Conservation (phyloP, 2,797 vertebrate genomes). For the Chrysocyon brachyurus region DNA sequence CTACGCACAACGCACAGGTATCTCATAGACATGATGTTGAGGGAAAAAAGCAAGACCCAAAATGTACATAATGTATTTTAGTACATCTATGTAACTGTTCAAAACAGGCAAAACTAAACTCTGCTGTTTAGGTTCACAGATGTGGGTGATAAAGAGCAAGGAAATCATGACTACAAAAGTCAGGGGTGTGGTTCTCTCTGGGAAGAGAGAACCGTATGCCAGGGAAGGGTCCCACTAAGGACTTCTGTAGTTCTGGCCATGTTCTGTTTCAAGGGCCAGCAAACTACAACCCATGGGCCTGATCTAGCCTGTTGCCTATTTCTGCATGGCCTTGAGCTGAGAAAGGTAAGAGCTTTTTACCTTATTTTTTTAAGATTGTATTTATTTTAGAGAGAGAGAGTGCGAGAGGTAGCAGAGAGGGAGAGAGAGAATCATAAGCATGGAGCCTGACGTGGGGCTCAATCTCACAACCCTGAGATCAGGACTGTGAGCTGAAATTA, state of each 20-base stretch:
- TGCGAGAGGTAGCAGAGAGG: background rate
- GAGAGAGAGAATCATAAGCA: background rate
- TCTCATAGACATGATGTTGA: background rate
- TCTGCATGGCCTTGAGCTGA: background rate
- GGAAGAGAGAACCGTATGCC: background rate
- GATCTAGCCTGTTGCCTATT: background rate
- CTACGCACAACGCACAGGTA: background rate
- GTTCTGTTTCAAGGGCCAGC: background rate
- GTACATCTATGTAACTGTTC: background rate
- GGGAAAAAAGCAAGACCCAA: background rate
- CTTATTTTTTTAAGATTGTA: background rate
- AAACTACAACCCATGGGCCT: background rate
- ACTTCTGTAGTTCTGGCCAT: background rate
- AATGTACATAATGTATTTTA: background rate
- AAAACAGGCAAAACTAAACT: background rate
- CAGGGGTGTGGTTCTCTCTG: background rate
- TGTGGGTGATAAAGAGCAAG: background rate
- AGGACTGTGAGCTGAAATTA: background rate
- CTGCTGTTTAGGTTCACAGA: background rate
- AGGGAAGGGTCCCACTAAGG: background rate
- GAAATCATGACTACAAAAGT: background rate
- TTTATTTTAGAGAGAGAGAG: background rate
- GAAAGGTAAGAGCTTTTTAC: background rate
- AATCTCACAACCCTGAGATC: background rate
- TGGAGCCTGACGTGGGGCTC: background rate